Percentiles rank a stretch among this genome's conserved stretches.
phyloP scores from a whole-genome alignment of 2,113 vertebrate species.

The Hemiscyllium ocellatum region DNA sequence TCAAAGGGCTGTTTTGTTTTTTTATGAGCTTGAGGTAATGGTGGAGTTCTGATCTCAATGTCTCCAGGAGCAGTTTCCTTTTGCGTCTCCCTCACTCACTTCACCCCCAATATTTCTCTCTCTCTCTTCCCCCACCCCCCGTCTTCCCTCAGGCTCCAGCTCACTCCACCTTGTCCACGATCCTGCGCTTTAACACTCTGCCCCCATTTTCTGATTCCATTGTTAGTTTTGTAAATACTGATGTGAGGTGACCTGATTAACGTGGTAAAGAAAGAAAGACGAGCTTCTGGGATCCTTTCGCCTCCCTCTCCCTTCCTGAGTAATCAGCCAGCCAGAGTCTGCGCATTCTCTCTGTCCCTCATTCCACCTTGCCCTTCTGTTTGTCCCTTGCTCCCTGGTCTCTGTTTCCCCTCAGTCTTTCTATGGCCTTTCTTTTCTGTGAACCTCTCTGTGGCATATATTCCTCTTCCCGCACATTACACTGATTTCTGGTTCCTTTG shows the following conservation, averaged over 20 bases:
- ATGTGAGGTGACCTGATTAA: slow-evolving; percentile 48
- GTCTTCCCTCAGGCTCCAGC: slow-evolving; percentile 36
- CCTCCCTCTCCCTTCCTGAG: slow-evolving; percentile 38
- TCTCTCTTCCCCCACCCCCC: neutral
- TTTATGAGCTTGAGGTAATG: neutral
- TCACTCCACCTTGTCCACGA: slow-evolving; percentile 25
- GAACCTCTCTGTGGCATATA: neutral
- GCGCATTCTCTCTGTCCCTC: neutral
- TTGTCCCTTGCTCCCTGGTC: neutral
- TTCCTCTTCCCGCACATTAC: neutral
- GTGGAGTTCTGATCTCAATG: slow-evolving; percentile 38
- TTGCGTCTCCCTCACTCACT: neutral
- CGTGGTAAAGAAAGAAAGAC: slow-evolving; percentile 36
- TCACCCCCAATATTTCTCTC: neutral
- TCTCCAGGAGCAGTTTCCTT: slow-evolving; percentile 42
- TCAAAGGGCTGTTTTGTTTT: neutral
- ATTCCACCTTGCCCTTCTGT: neutral
- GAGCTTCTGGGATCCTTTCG: slow-evolving; percentile 45
- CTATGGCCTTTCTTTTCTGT: neutral
- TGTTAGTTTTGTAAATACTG: slow-evolving; percentile 38
- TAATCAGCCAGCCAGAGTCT: neutral
- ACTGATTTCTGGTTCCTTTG: neutral
- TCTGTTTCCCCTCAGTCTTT: neutral
- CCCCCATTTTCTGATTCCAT: too few species aligned
- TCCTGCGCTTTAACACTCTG: slow-evolving; percentile 40